These are phyloP conservation scores for Tapirus terrestris DNA, from an alignment of 2,113 vertebrate genomes.

Conservation along the genomic window DNA sequence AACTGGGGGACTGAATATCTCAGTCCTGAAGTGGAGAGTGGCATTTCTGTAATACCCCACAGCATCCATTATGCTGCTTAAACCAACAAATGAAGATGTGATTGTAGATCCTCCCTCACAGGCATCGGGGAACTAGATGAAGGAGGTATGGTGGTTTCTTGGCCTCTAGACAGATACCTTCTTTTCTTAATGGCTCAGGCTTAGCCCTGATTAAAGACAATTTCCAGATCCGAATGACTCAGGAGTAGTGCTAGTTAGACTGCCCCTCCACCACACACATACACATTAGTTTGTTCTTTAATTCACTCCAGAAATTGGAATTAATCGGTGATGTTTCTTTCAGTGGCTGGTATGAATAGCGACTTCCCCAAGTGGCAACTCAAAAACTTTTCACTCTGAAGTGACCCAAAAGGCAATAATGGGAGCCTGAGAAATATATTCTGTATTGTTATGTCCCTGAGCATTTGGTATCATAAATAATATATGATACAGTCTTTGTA, in stretches of 20 bases:
- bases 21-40: neutral
- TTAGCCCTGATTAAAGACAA: neutral
- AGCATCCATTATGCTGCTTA: neutral
- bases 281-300: neutral
- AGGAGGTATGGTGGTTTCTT: constrained; percentile 16
- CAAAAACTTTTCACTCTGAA: constrained; percentile 51
- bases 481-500: constrained; percentile 47
- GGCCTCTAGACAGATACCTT: neutral
- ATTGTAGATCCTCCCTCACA: constrained; percentile 64
- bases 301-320: neutral
- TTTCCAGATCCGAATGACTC: neutral
- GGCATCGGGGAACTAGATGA: constrained; percentile 63
- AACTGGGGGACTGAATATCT: neutral
- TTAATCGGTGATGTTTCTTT: constrained; percentile 23
- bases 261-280: too few relatives aligned
- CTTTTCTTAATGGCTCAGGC: neutral
- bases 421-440: constrained; percentile 39
- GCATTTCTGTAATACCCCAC: neutral
- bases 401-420: constrained; percentile 13
- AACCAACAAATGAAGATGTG: neutral
- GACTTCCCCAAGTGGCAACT: neutral
- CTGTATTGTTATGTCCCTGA: constrained; percentile 40
- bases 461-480: constrained; percentile 64
- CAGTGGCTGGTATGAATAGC: neutral
- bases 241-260: neutral